Conservation (phyloP, 2,797 vertebrate species). For the Neopelma chrysocephalum region DNA sequence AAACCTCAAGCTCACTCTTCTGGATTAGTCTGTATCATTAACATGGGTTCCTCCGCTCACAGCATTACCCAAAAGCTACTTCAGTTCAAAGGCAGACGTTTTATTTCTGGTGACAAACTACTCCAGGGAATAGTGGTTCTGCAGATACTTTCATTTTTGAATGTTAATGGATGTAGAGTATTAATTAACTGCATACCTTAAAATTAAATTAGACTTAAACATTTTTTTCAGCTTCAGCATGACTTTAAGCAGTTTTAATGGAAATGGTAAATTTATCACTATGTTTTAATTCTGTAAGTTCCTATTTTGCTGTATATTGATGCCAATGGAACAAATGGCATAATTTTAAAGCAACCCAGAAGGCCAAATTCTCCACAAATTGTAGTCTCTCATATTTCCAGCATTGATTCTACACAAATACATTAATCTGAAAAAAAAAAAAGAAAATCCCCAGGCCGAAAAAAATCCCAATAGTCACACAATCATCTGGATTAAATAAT, state of each 20-base stretch:
- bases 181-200: constrained; percentile 34
- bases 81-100: not conserved
- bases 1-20: not conserved
- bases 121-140: not conserved
- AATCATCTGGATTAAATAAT: not conserved
- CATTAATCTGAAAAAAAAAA: not conserved
- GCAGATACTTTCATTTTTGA: not conserved
- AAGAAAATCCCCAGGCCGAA: not conserved
- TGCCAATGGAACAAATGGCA: not conserved
- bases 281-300: not conserved
- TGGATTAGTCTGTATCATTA: not conserved
- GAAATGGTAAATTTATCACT: not conserved
- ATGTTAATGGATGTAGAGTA: not conserved
- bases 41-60: not conserved
- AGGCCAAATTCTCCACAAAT: not conserved
- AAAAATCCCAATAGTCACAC: not conserved
- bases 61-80: not conserved
- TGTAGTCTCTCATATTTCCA: not conserved
- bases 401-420: not conserved
- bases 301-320: not conserved
- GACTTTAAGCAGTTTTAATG: not conserved
- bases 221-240: not conserved
- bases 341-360: not conserved
- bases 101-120: not conserved
- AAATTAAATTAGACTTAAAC: constrained; percentile 21